These are phyloP conservation scores for Oscheius myriophilus DNA, from an alignment of 2,888 invertebrate species.

Conservation along the genomic window DNA sequence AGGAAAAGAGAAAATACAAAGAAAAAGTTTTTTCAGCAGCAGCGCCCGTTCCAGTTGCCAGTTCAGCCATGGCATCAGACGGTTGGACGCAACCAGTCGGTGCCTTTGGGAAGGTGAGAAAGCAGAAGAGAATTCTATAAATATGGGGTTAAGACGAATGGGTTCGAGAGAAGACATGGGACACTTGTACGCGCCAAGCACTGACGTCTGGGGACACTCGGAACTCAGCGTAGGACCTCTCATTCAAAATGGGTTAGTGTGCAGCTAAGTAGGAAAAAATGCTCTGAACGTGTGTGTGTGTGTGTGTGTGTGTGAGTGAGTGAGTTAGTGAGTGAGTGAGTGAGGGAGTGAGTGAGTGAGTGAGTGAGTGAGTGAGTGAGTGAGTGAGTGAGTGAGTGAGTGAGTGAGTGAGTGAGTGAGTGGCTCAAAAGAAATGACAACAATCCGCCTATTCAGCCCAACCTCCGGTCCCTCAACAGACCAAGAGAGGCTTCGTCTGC, in stretches of 20 bases:
- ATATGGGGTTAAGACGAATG: neutral
- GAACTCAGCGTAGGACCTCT: slow-evolving; percentile 56
- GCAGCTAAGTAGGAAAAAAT: neutral
- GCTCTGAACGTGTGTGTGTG: too few relatives aligned
- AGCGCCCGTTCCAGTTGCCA: slow-evolving; percentile 23
- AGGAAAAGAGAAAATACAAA: slow-evolving; percentile 1
- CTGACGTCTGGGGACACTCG: slow-evolving; percentile 62
- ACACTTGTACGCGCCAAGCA: slow-evolving; percentile 60
- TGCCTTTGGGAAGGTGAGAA: slow-evolving; percentile 18
- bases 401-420: too few relatives aligned
- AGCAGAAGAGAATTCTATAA: slow-evolving; percentile 4
- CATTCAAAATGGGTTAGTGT: slow-evolving; percentile 39
- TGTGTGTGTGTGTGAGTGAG: too few relatives aligned
- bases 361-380: too few relatives aligned
- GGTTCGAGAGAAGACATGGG: slow-evolving; percentile 19
- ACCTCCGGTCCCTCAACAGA: neutral
- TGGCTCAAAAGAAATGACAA: too few relatives aligned
- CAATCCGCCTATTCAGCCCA: neutral
- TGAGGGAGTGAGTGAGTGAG: too few relatives aligned
- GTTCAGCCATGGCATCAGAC: slow-evolving; percentile 22
- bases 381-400: too few relatives aligned
- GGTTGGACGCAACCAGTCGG: slow-evolving; percentile 31
- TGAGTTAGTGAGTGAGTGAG: too few relatives aligned
- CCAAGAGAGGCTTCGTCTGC: slow-evolving; percentile 73
- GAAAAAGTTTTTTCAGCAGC: slow-evolving; percentile 2